Base-by-base conservation (phyloP, 2,888 invertebrate species). In the Ypsolopha sequella region DNA sequence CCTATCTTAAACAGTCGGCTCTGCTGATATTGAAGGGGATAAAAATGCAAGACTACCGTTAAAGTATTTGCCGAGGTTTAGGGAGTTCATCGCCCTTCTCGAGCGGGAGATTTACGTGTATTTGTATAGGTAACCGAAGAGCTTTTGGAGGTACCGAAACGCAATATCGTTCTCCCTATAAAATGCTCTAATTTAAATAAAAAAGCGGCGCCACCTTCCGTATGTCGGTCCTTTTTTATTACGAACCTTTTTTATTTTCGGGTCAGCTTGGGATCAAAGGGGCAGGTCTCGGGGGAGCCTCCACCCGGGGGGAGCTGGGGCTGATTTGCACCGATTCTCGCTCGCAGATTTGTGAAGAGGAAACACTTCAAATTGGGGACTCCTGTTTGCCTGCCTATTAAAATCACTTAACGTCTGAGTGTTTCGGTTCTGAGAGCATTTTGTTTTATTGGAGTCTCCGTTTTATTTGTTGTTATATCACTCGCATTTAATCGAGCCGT, bases 151-250 rank as follows among this genome's bases (percentile, higher is more conserved):
- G 77, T 76, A 80, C 76, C 76, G 80, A 76, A 84, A 82, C 82
- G 81, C 79, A 85, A 85, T 86, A 86, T 84, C 80, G 80, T 78
- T 75, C 78, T 75, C 76, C 80, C 82, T 79, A 86, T 85, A 86
- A 85, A 86, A 85, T 82, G 84, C 84, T 86, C 85, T 82, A 86
- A 85, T 86, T 86, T 86, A 86, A 86, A 86, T 85, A 86, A 85
- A 86, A 86, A 86, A 85, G 82, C 82, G 80, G 79, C 85, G 81
- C 82, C 82, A 85, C 85, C 84, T 84, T 85, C 82, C 85, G 85
- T 86, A 85, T 85, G 85, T 85, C 81, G 82, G 82, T 77, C 79
- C 80, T 79, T 84, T 79, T 86, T 84, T 84, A 84, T 84, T 85
- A 82, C 76, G 81, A 78, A 80, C 85, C 84, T 85, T 86, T 85